Base-by-base conservation (phyloP, 2,888 invertebrate species). In the Megalurothrips usitatus region DNA sequence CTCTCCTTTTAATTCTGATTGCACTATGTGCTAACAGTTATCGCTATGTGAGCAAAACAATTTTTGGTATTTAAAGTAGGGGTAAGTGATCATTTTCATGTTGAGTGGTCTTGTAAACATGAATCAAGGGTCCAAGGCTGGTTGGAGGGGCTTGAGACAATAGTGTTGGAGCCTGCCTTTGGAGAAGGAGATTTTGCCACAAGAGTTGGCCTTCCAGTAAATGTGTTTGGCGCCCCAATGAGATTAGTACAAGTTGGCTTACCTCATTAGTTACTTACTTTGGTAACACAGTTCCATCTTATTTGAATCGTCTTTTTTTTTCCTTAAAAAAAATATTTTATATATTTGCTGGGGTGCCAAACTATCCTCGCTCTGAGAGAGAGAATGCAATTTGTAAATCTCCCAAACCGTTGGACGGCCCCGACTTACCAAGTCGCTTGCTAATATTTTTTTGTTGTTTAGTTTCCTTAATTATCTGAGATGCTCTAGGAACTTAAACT, bases 21-120 rank as follows among this genome's bases (percentile, higher is more conserved):
- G 58, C 58, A 19, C n/a, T 58, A n/a, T 58, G 58, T 58, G 58
- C 58, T 75, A 10, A 26, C n/a, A 12, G 23, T 26, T 12, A 75
- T 75, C 23, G 12, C 68, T 26, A 23, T 26, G 23, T 75, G 68
- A 26, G 68, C 68, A 75, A 23, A 26, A 75, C 23, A 26, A 26
- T 6, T 75, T 58, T 58, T 26, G 26, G 26, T 75, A 75, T 75
- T 26, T 12, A 26, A 75, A 75, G 68, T 75, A 75, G 68, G 68
- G 26, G 68, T 75, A 75, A 75, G 68, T 75, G 68, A 26, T 75
- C 26, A 75, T 75, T 75, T 75, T 75, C 58, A 58, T 75, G 68
- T 26, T 26, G 68, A 12, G 26, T 26, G 23, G 68, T 75, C 68
- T 75, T 75, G 68, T 75, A 26, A 75, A 75, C 68, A 75, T 75